Conservation (phyloP, 1,140 invertebrate genomes). For the Radopholus similis region DNA sequence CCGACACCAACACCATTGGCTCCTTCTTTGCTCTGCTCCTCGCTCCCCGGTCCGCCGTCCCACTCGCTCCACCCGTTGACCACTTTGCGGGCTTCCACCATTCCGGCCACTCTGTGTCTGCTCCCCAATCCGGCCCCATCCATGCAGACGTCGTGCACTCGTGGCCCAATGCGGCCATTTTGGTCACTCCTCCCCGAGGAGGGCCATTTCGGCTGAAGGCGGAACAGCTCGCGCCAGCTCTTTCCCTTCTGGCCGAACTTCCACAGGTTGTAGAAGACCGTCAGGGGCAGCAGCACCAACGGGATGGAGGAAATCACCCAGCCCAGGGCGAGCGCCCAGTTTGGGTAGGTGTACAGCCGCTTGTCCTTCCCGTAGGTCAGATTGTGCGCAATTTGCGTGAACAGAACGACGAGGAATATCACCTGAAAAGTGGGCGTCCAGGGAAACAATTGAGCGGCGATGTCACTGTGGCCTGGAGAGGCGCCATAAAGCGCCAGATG, state of each 20-base stretch:
- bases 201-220: slow-evolving; percentile 45
- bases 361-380: slow-evolving; percentile 32
- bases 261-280: slow-evolving; percentile 35
- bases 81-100: too few species aligned
- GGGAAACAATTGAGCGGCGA: slow-evolving; percentile 5
- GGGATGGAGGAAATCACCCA: slow-evolving; percentile 38
- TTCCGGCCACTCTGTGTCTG: too few species aligned
- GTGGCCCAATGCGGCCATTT: too few species aligned
- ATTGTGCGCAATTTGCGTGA: slow-evolving; percentile 5
- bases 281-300: slow-evolving; percentile 26
- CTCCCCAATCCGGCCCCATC: too few species aligned
- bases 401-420: slow-evolving; percentile 29
- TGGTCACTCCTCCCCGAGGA: slow-evolving; percentile 20
- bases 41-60: too few species aligned
- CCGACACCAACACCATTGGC: too few species aligned
- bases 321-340: slow-evolving; percentile 35
- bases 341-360: slow-evolving; percentile 25
- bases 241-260: slow-evolving; percentile 36
- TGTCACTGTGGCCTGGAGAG: slow-evolving; percentile 8
- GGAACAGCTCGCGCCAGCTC: slow-evolving; percentile 39
- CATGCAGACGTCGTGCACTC: too few species aligned
- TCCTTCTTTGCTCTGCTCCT: too few species aligned
- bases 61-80: too few species aligned
- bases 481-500: slow-evolving; percentile 27
- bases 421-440: slow-evolving; percentile 8